Base-by-base conservation (phyloP, 2,797 vertebrate species). In the Malurus leucopterus region DNA sequence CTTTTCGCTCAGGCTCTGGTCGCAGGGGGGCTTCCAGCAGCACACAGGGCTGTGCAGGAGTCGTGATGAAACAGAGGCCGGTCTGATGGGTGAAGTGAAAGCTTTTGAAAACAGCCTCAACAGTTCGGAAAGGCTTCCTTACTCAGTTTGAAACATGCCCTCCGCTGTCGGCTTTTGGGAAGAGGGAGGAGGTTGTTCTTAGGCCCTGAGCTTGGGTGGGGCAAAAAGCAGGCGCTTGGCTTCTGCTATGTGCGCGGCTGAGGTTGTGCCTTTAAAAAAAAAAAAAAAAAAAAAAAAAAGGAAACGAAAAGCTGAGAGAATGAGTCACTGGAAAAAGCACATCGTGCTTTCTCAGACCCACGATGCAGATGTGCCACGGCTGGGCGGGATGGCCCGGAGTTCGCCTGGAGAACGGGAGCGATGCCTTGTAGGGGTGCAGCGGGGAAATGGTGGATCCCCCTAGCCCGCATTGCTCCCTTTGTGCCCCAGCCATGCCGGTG, bases 291-390 rank as follows among this genome's bases (percentile, higher is more conserved):
- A 67, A 72, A 55, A 43, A 34, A 22, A 32, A 71, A 61, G 6
- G 27, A 57, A 81, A 71, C 49, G 68, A 76, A 82, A 71, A 30
- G 40, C 84, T 23, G 22, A 69, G 46, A 43, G 83, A 57, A 46
- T 91, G 90, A 91, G 78, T 90, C 79, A 92, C 36, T 92, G 95
- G 89, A 94, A 95, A 95, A 93, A 84, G 27, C 75, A 55, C 58
- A 84, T 86, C 6, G 17, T 38, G 44, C 8, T 53, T 53, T 57
- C 69, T 76, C 50, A 62, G 68, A 46, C 13, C 54, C 1, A 3
- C 0, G 32, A 23, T 72, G 67, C 91, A 82, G 88, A 90, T 88
- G 64, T 84, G 62, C 63, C 29, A 11, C 27, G 51, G 54, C 77
- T 46, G 65, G 36, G 38, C 0, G 30, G 49, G 54, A 40, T 2